These are phyloP conservation scores for Loripinus fragilis DNA, from an alignment of 2,888 invertebrate genomes.

Conservation along the genomic window DNA sequence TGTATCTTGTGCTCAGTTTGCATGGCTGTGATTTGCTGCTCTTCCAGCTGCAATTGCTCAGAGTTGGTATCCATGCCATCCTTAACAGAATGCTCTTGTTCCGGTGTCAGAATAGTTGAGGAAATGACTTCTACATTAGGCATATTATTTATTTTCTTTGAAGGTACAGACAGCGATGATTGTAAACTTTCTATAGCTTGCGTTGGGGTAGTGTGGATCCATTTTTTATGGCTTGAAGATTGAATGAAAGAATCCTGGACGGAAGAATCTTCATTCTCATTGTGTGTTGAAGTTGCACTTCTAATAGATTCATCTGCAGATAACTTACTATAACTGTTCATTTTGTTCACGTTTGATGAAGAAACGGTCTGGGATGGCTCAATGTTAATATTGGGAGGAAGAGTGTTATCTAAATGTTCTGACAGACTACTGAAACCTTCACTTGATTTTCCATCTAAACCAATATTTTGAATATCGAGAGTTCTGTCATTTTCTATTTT, in stretches of 20 bases:
- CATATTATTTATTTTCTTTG: not conserved
- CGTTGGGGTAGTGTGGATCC: not conserved
- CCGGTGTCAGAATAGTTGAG: too few species aligned
- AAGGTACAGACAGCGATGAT: not conserved
- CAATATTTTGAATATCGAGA: not conserved
- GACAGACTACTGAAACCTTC: not conserved
- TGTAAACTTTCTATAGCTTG: not conserved
- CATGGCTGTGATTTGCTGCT: too few species aligned
- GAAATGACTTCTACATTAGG: not conserved
- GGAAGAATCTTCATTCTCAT: not conserved
- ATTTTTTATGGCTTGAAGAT: not conserved
- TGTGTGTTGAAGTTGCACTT: not conserved
- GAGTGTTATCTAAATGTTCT: not conserved
- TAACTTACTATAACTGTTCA: not conserved
- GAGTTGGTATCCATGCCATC: too few species aligned
- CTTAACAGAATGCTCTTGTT: too few species aligned
- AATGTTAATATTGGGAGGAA: not conserved
- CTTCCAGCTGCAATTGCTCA: too few species aligned
- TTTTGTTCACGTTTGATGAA: not conserved
- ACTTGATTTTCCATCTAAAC: conserved; percentile 6
- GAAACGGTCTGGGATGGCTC: not conserved
- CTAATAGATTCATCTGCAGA: conserved; percentile 1
- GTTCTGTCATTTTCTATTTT: too few species aligned
- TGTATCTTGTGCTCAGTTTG: not conserved
- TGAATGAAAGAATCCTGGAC: not conserved